Evolutionary conservation across 1,140 invertebrate genomes (phyloP), one percentile per base, ranked within the genome.

Genomic region (Zaprionus lachaisei): DNA sequence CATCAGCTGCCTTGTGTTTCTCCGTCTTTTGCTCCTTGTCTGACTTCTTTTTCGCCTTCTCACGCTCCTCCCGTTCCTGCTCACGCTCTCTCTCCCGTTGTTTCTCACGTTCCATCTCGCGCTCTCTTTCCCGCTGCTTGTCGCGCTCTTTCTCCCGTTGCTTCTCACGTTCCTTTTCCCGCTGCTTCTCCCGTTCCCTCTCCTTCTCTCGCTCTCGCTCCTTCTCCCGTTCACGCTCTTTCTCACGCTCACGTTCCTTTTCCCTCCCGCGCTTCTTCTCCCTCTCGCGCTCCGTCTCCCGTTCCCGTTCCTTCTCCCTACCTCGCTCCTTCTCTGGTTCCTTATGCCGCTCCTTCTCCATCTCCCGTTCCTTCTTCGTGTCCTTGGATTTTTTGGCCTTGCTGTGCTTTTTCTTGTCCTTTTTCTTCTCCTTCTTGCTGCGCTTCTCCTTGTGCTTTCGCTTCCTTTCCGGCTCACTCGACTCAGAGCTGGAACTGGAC

Each of bases 321-420:
- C 28, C 62, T 44, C 34, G 20, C 65, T 34, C n/a, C 22, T 58
- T 51, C 56, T 17, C 38, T 7, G 31, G 1, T 51, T 55, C 20
- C 15, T n/a, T 28, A 28, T 28, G 9, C 28, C 28, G n/a, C 7
- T 44, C 41, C 41, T 44, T 41, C 38, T 44, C 41, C 6, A 2
- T 5, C 6, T 44, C n/a, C 56, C 20, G 41, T 9, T 47, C 41
- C n/a, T 17, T 7, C n/a, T 86, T 75, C 72, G 79, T 75, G 17
- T 65, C 55, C 65, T 83, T 89, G 1, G 58, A 58, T 63, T 86
- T 80, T 73, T 83, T 79, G 31, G 61, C 51, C 58, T 83, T 90
- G 4, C 60, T 24, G 22, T 41, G 31, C 24, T 85, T 84, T 57
- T 34, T 34, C 31, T 84, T 84, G 3, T 54, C n/a, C 54, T 66